A percentile compares a stretch with the other conserved stretches of the same genome.
phyloP scores from a whole-genome alignment of 2,113 vertebrate species.

The Stigmatopora argus region DNA sequence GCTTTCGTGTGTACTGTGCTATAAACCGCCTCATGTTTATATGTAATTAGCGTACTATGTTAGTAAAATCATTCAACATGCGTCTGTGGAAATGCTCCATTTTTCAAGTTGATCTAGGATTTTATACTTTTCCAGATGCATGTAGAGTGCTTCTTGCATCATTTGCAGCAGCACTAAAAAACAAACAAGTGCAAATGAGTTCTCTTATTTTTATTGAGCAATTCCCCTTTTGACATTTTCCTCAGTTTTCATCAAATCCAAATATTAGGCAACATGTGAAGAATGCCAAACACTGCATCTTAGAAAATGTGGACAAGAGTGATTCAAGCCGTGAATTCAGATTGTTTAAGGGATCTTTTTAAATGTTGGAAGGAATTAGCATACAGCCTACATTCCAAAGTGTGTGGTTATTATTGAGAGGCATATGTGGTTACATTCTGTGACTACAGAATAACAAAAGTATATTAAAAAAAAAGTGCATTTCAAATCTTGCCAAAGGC shows the following conservation, averaged over 20 bases:
- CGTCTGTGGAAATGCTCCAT: not conserved
- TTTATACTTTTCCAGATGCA: not conserved
- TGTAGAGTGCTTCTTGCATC: not conserved
- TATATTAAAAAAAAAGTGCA: constrained; percentile 34
- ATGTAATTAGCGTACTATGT: not conserved
- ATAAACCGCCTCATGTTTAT: not conserved
- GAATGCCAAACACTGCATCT: constrained; percentile 23
- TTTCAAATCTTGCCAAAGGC: constrained; percentile 42
- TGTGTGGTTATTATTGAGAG: constrained; percentile 25
- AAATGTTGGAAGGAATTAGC: not conserved
- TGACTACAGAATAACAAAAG: constrained; percentile 11
- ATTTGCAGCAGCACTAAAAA: not conserved
- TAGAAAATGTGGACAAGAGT: constrained; percentile 7
- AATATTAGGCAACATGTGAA: constrained; percentile 64
- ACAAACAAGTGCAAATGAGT: constrained; percentile 8
- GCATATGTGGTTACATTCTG: constrained; percentile 60
- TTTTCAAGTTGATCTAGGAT: too few relatives aligned
- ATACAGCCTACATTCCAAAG: not conserved
- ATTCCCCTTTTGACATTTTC: constrained; percentile 46
- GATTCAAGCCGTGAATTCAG: constrained; percentile 19
- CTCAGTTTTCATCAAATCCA: constrained; percentile 40
- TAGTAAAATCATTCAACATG: not conserved
- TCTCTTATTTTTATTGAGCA: constrained; percentile 46
- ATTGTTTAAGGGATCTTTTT: not conserved
- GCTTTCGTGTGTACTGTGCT: not conserved